phyloP scores from a whole-genome alignment of 2,888 invertebrate genomes.

The Xylota sylvarum region DNA sequence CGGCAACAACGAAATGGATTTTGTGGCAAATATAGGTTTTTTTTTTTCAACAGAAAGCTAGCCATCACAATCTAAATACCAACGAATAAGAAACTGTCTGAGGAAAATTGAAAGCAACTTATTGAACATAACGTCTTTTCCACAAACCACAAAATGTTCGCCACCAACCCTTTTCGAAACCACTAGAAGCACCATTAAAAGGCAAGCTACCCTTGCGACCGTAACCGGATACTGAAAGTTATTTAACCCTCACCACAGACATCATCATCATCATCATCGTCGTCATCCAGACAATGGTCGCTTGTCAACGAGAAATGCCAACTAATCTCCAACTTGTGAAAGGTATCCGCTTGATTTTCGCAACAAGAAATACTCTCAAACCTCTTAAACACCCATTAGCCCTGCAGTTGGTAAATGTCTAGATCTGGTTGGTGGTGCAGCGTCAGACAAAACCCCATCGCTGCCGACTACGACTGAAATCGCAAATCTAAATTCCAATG shows the following conservation, averaged over 20 bases:
- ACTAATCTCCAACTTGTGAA: slow-evolving; percentile 59
- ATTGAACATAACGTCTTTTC: background rate
- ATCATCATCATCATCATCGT: background rate
- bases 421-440: slow-evolving; percentile 36
- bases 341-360: slow-evolving; percentile 28
- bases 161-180: background rate
- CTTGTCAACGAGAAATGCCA: slow-evolving; percentile 56
- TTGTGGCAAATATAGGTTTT: background rate
- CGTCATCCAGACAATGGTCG: slow-evolving; percentile 23
- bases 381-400: slow-evolving; percentile 69
- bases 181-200: background rate
- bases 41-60: background rate
- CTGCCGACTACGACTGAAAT: slow-evolving; percentile 37
- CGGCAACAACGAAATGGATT: too few relatives aligned
- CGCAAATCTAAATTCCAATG: slow-evolving; percentile 73
- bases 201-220: slow-evolving; percentile 15
- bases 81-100: background rate
- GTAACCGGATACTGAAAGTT: slow-evolving; percentile 49
- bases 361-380: slow-evolving; percentile 35
- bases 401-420: slow-evolving; percentile 20
- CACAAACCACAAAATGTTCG: background rate
- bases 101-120: background rate
- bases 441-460: slow-evolving; percentile 20
- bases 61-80: background rate
- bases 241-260: slow-evolving; percentile 48